Evolutionary conservation across 2,888 invertebrate genomes (phyloP).

Genomic region (Tetragonisca angustula): DNA sequence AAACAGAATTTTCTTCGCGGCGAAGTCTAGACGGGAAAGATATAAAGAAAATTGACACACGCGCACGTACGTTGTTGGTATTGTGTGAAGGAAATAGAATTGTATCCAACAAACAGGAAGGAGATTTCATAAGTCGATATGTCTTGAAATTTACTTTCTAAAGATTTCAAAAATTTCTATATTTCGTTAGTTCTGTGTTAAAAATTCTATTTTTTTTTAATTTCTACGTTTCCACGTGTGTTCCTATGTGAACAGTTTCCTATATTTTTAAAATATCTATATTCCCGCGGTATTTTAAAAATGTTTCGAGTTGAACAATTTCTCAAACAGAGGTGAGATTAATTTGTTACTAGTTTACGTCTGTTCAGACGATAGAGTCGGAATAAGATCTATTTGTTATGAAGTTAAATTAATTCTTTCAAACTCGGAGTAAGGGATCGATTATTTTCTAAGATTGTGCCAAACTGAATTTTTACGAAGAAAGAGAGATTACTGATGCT

Average conservation of each 20-base stretch:
- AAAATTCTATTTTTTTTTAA: neutral
- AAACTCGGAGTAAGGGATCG: slow-evolving; percentile 21
- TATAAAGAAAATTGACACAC: neutral
- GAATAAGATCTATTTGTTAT: no score
- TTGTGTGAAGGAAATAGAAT: neutral
- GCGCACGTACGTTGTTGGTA: neutral
- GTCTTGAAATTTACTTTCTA: neutral
- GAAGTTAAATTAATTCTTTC: slow-evolving; percentile 13
- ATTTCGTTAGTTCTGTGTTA: neutral
- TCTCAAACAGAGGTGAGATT: neutral
- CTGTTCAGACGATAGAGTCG: no score
- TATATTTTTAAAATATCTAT: no score
- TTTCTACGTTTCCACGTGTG: neutral
- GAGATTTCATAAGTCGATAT: neutral
- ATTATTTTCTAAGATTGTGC: slow-evolving; percentile 46
- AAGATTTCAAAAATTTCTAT: no score
- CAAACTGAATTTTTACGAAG: slow-evolving; percentile 41
- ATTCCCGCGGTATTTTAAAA: no score
- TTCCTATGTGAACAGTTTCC: no score
- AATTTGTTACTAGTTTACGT: neutral
- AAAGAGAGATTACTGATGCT: slow-evolving; percentile 11
- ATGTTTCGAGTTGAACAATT: no score
- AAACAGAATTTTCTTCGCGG: slow-evolving; percentile 23
- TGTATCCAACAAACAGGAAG: neutral
- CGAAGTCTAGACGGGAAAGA: neutral